phyloP scores from a whole-genome alignment of 2,888 invertebrate species.

The Homarus gammarus region DNA sequence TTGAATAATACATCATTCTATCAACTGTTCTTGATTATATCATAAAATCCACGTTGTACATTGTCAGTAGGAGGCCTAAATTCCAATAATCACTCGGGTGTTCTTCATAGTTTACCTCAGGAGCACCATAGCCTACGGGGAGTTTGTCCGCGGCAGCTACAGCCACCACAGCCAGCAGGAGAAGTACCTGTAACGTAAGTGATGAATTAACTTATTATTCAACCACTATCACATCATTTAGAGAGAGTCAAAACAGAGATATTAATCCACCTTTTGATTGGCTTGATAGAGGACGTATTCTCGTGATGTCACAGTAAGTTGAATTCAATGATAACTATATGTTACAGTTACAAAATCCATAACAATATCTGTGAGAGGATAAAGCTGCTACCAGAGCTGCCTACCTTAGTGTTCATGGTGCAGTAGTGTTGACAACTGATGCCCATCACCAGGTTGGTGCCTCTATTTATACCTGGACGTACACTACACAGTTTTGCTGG shows the following conservation, averaged over 20 bases:
- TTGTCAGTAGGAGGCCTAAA: too few species aligned
- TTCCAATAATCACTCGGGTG: too few species aligned
- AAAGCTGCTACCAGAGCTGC: constrained; percentile 21
- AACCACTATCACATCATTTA: too few species aligned
- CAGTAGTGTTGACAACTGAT: background rate
- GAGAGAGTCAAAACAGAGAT: too few species aligned
- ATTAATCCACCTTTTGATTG: too few species aligned
- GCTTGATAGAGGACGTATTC: too few species aligned
- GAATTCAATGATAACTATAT: too few species aligned
- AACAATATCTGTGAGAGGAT: background rate
- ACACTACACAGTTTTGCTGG: background rate
- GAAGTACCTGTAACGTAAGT: constrained; percentile 5
- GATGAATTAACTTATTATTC: background rate
- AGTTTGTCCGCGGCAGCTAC: constrained; percentile 18
- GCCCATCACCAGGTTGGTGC: background rate
- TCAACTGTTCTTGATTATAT: too few species aligned
- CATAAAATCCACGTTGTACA: too few species aligned
- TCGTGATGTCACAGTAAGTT: too few species aligned
- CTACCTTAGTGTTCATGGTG: background rate
- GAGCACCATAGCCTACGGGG: background rate
- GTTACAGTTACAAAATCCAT: too few species aligned
- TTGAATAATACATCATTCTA: too few species aligned
- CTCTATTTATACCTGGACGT: background rate
- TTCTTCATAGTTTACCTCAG: background rate
- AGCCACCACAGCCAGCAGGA: constrained; percentile 35